phyloP scores from a whole-genome alignment of 2,888 invertebrate species.

The Cenopis cana region DNA sequence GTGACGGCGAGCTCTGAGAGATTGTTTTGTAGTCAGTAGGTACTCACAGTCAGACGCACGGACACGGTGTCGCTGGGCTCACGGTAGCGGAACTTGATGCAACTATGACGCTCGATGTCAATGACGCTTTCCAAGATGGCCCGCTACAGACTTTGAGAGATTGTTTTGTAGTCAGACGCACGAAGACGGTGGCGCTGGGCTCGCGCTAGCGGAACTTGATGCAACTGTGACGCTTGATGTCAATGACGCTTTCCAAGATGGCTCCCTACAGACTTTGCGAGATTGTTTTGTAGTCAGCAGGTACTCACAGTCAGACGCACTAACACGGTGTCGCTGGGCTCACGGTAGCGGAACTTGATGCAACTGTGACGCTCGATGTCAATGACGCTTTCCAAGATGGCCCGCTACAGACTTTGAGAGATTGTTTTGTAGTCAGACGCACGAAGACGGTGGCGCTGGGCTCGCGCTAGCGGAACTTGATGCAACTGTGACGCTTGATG shows the following conservation, averaged over 20 bases:
- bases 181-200: constrained; percentile 64
- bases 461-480: constrained; percentile 70
- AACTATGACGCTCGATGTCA: constrained; percentile 72
- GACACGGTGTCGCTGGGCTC: constrained; percentile 63
- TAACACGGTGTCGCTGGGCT: constrained; percentile 63
- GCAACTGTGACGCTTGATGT: constrained; percentile 71
- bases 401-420: no score
- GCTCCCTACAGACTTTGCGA: no score
- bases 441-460: constrained; percentile 66
- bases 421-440: constrained; percentile 64
- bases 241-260: no score
- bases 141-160: no score
- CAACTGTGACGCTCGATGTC: constrained; percentile 74
- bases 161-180: constrained; percentile 66
- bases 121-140: constrained; percentile 51
- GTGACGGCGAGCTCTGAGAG: no score
- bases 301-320: constrained; percentile 73
- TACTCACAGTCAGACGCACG: constrained; percentile 72
- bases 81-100: constrained; percentile 72
- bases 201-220: constrained; percentile 71
- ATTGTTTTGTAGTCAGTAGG: no score
- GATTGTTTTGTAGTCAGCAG: no score
- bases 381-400: constrained; percentile 51
- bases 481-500: constrained; percentile 70
- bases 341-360: constrained; percentile 70